phyloP scores from a whole-genome alignment of 2,888 invertebrate species.

The Autographa gamma region DNA sequence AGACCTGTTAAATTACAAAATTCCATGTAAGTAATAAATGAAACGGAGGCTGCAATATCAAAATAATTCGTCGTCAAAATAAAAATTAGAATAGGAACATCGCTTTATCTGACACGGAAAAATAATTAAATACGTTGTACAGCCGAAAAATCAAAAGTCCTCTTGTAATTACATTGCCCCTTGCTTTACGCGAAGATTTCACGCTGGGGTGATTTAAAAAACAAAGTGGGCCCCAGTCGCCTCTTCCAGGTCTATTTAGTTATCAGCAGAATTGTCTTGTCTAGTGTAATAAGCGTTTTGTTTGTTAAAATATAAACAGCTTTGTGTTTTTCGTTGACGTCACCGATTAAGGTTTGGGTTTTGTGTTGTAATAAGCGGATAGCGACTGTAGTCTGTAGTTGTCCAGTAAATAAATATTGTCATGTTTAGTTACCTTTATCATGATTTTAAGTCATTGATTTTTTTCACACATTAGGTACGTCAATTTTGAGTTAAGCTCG shows the following conservation, averaged over 20 bases:
- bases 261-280: conserved; percentile 58
- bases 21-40: background rate
- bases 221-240: conserved; percentile 62
- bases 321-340: conserved; percentile 24
- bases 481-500: no score
- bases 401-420: no score
- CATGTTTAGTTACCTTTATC: no score
- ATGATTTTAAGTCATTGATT: no score
- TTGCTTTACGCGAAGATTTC: conserved; percentile 61
- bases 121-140: conserved; percentile 50
- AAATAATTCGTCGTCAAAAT: background rate
- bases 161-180: conserved; percentile 61
- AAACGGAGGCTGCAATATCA: background rate
- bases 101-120: conserved; percentile 41
- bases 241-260: conserved; percentile 64
- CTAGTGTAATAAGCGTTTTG: conserved; percentile 55
- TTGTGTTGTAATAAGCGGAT: conserved; percentile 15
- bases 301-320: conserved; percentile 52
- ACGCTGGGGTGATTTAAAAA: conserved; percentile 66
- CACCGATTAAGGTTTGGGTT: conserved; percentile 12
- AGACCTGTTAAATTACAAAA: no score
- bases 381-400: background rate
- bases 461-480: no score
- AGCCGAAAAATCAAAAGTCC: conserved; percentile 23
- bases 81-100: conserved; percentile 38